Evolutionary conservation across 2,113 vertebrate species (phyloP).

Genomic region (Gambusia affinis): DNA sequence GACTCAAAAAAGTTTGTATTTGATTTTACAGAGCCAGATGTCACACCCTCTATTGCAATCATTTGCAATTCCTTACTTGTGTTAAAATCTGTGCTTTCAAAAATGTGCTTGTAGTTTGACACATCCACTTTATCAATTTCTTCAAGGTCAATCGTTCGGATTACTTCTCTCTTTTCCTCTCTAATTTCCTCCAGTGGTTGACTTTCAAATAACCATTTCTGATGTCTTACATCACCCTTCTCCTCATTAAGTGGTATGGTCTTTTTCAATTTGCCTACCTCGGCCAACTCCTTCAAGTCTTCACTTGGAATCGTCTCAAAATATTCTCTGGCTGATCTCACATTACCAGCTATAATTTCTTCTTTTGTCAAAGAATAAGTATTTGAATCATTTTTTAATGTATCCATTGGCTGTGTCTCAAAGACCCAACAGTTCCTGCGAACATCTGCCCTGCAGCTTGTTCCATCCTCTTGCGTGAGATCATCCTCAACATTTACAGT

Average conservation of each 20-base stretch:
- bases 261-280: constrained; percentile 86
- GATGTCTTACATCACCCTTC: constrained; percentile 88
- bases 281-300: constrained; percentile 82
- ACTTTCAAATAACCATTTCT: constrained; percentile 91
- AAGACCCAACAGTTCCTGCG: constrained; percentile 88
- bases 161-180: constrained; percentile 84
- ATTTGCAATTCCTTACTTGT: constrained; percentile 81
- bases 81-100: constrained; percentile 85
- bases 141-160: constrained; percentile 85
- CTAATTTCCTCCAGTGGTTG: constrained; percentile 88
- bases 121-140: constrained; percentile 89
- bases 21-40: constrained; percentile 84
- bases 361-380: constrained; percentile 68
- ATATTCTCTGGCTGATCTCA: constrained; percentile 85
- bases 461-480: constrained; percentile 84
- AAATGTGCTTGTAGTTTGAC: constrained; percentile 83
- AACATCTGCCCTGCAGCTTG: constrained; percentile 79
- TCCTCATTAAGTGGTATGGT: constrained; percentile 82
- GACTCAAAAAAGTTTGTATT: constrained; percentile 91
- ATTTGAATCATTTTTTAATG: constrained; percentile 84
- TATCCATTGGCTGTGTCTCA: constrained; percentile 89
- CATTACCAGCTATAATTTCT: constrained; percentile 87
- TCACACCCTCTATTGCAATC: constrained; percentile 86
- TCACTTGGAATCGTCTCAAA: constrained; percentile 88
- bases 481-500: constrained; percentile 85